These are phyloP conservation scores for Tarsius wallacei DNA, from an alignment of 2,797 vertebrate genomes.

Conservation along the genomic window DNA sequence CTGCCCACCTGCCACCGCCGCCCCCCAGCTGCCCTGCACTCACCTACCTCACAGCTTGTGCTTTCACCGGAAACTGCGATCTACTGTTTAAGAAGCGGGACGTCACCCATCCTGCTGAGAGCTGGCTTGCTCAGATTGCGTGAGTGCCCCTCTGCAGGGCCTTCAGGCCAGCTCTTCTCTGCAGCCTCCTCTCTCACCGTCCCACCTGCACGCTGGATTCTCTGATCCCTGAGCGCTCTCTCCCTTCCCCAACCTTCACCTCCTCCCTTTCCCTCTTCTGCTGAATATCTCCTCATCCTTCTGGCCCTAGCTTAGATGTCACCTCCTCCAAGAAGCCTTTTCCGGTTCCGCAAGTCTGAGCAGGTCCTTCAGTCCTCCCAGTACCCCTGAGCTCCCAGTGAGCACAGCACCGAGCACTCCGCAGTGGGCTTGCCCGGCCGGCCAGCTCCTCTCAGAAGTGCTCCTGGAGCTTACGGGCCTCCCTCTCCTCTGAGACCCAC, in stretches of 20 bases:
- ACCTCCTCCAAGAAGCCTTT: not conserved
- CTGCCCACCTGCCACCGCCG: not conserved
- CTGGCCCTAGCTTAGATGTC: not conserved
- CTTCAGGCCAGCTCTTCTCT: not conserved
- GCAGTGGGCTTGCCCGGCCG: not conserved
- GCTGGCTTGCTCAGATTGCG: not conserved
- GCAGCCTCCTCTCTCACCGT: not conserved
- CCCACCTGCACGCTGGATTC: not conserved
- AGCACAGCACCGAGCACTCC: not conserved
- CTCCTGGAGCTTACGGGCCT: not conserved
- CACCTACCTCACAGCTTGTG: not conserved
- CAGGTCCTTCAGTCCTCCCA: not conserved
- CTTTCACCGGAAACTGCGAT: conserved; percentile 70
- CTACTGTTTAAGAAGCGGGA: conserved; percentile 65
- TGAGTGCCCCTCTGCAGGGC: not conserved
- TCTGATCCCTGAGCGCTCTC: not conserved
- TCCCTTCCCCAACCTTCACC: not conserved
- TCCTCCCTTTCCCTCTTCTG: not conserved
- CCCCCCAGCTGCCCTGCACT: not conserved
- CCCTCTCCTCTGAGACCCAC: not conserved
- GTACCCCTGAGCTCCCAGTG: not conserved
- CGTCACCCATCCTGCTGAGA: not conserved
- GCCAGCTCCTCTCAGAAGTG: fast-evolving
- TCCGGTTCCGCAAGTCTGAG: conserved; percentile 13
- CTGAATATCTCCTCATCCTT: not conserved